Evolutionary conservation across 2,888 invertebrate species (phyloP).

Genomic region (Scaptomyza caliginosa): DNA sequence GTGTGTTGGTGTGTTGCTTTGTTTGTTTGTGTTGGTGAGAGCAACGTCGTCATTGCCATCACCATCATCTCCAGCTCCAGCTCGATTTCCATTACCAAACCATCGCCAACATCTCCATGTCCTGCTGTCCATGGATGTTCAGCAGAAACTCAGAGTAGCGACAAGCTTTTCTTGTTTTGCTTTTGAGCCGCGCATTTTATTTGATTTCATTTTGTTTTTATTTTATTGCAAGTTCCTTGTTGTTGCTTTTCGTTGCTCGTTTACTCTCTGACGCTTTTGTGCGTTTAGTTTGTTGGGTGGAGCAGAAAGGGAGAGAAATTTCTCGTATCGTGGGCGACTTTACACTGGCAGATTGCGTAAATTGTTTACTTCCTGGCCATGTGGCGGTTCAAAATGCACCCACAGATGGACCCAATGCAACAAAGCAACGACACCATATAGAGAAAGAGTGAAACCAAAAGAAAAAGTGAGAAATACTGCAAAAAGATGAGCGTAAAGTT

Average conservation of each 20-base stretch:
- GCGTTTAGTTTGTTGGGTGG: constrained; percentile 37
- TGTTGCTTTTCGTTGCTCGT: background rate
- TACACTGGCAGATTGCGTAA: constrained; percentile 71
- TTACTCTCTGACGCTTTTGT: constrained; percentile 34
- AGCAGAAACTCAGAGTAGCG: constrained; percentile 30
- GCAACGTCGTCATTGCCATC: constrained; percentile 37
- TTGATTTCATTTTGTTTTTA: constrained; percentile 64
- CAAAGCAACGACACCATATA: constrained; percentile 8
- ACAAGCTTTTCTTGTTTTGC: constrained; percentile 60
- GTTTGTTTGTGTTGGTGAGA: constrained; percentile 48
- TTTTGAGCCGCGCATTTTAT: constrained; percentile 68
- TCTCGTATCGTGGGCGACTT: constrained; percentile 26
- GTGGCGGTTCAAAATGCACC: constrained; percentile 35
- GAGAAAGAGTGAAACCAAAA: background rate
- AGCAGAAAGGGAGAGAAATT: constrained; percentile 1
- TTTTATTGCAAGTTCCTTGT: constrained; percentile 60
- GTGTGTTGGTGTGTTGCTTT: constrained; percentile 9
- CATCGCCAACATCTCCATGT: constrained; percentile 10
- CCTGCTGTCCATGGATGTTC: constrained; percentile 14
- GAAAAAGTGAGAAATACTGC: background rate
- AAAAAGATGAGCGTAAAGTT: constrained; percentile 4
- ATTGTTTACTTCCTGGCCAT: constrained; percentile 74
- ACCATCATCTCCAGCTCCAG: constrained; percentile 1
- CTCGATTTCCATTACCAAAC: no score
- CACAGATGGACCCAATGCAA: constrained; percentile 28